phyloP scores from a whole-genome alignment of 2,797 vertebrate genomes.

The Sardinella longiceps region DNA sequence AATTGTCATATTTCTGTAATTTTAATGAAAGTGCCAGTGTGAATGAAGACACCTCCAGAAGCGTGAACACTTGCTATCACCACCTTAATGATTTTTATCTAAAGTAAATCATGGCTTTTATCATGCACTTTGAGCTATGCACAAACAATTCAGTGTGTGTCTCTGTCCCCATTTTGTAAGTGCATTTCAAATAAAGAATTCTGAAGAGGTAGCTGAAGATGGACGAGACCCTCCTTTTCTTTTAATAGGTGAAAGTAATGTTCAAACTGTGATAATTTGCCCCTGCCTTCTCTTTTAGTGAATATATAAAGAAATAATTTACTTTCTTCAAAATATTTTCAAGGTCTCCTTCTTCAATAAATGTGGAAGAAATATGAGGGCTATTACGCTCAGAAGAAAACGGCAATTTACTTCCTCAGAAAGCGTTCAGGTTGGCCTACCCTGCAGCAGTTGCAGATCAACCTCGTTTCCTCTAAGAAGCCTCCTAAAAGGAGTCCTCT shows the following conservation, averaged over 20 bases:
- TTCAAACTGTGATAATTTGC: slow-evolving; percentile 1
- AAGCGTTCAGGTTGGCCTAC: background rate
- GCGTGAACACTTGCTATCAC: background rate
- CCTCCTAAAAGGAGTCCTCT: background rate
- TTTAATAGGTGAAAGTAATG: background rate
- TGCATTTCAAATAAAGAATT: background rate
- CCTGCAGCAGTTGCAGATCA: background rate
- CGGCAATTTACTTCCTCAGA: background rate
- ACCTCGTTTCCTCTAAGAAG: background rate
- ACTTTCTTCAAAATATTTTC: background rate
- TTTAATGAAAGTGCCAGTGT: background rate
- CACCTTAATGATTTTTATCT: background rate
- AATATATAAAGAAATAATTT: background rate
- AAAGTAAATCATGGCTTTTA: background rate
- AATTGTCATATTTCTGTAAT: background rate
- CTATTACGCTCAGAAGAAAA: background rate
- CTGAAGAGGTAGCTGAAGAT: background rate
- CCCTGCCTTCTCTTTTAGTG: background rate
- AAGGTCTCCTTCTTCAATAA: background rate
- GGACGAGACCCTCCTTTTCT: background rate
- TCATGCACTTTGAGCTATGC: background rate
- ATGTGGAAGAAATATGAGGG: background rate
- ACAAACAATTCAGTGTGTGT: background rate
- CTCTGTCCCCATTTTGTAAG: background rate
- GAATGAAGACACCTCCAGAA: background rate